phyloP scores from a whole-genome alignment of 2,797 vertebrate species.

The Enteromius trimaculatus region DNA sequence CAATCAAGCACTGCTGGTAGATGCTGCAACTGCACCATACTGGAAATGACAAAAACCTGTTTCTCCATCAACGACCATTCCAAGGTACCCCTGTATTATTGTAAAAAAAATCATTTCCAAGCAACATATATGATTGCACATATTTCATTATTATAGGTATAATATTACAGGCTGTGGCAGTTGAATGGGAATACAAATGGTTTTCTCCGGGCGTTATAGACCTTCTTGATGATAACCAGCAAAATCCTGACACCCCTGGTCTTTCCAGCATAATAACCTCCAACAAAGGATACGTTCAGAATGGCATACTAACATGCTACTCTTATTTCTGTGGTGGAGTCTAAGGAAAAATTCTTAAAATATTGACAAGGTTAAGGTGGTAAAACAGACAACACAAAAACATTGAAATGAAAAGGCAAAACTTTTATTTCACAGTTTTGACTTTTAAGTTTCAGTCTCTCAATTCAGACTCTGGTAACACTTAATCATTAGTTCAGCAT shows the following conservation, averaged over 20 bases:
- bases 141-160: constrained; percentile 6
- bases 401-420: not conserved
- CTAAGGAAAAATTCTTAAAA: not conserved
- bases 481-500: no score
- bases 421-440: no score
- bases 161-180: constrained; percentile 1
- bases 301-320: not conserved
- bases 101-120: not conserved
- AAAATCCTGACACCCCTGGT: constrained; percentile 34
- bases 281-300: constrained; percentile 1
- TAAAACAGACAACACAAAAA: not conserved
- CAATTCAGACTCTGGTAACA: no score
- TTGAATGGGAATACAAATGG: not conserved
- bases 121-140: not conserved
- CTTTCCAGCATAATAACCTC: constrained; percentile 41
- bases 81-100: not conserved
- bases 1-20: not conserved
- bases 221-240: not conserved
- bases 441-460: no score
- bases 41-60: not conserved
- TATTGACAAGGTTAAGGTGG: not conserved
- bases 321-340: constrained; percentile 3
- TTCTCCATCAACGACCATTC: not conserved
- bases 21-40: not conserved
- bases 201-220: constrained; percentile 4